A percentile compares a stretch with the other conserved stretches of the same genome.
These are phyloP conservation scores for Hofmannophila pseudospretella DNA, from an alignment of 2,888 invertebrate genomes.

Conservation along the genomic window DNA sequence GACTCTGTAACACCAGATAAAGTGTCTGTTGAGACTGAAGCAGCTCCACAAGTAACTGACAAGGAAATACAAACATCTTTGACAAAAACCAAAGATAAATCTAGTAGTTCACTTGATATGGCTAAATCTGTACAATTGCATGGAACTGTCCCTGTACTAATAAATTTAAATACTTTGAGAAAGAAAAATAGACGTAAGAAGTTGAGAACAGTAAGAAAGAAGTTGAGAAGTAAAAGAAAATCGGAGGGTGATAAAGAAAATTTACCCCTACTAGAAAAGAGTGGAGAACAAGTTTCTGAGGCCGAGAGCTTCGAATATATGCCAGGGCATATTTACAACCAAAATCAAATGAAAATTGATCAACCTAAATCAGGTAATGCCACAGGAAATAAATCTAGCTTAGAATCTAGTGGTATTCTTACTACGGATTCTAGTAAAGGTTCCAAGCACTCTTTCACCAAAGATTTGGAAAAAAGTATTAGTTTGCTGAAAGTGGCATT, in stretches of 20 bases:
- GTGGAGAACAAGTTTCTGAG: slow-evolving; percentile 64
- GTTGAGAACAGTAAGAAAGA: slow-evolving; percentile 33
- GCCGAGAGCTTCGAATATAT: slow-evolving; percentile 84
- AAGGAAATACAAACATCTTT: slow-evolving; percentile 64
- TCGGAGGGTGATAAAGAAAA: slow-evolving; percentile 27
- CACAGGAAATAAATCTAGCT: slow-evolving; percentile 60
- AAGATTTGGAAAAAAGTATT: slow-evolving; percentile 80
- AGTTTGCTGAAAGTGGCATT: slow-evolving; percentile 78
- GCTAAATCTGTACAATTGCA: slow-evolving; percentile 15
- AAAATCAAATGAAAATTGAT: slow-evolving; percentile 50
- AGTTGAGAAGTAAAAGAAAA: slow-evolving; percentile 31
- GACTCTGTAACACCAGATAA: slow-evolving; percentile 46
- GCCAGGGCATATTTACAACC: slow-evolving; percentile 77
- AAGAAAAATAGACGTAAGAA: slow-evolving; percentile 45
- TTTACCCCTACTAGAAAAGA: slow-evolving; percentile 39
- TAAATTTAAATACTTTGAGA: slow-evolving; percentile 54
- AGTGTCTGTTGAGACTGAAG: slow-evolving; percentile 25
- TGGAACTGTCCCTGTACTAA: slow-evolving; percentile 44
- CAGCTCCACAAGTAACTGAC: slow-evolving; percentile 31
- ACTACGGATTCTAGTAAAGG: slow-evolving; percentile 66
- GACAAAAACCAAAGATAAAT: slow-evolving; percentile 27
- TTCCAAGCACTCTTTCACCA: slow-evolving; percentile 63
- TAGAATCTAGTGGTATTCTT: slow-evolving; percentile 57
- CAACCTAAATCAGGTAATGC: slow-evolving; percentile 28
- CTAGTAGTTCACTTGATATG: slow-evolving; percentile 17